Evolutionary conservation across 2,113 vertebrate genomes (phyloP).

Genomic region (Cichladusa arquata): DNA sequence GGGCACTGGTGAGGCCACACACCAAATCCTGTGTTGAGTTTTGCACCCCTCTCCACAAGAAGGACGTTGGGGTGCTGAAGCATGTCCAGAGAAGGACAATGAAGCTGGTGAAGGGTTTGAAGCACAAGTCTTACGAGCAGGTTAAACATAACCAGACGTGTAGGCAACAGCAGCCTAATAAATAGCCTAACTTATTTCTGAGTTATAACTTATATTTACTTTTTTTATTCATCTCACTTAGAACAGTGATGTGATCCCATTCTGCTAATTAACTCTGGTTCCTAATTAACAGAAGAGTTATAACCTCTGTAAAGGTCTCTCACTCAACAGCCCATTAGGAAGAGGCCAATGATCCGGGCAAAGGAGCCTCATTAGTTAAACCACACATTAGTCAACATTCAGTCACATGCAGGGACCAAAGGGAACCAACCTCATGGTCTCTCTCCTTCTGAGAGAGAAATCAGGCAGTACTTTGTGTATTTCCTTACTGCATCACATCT

Average conservation of each 20-base stretch:
- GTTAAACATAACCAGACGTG: background rate
- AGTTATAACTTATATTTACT: background rate
- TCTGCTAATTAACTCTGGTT: conserved; percentile 27
- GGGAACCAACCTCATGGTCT: background rate
- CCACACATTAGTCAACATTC: background rate
- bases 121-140: background rate
- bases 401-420: background rate
- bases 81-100: background rate
- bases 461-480: background rate
- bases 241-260: background rate
- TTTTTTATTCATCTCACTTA: background rate
- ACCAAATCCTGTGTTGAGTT: background rate
- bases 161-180: conserved; percentile 31
- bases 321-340: background rate
- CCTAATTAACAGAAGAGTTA: conserved; percentile 13
- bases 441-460: background rate
- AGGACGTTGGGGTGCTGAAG: background rate
- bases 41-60: background rate
- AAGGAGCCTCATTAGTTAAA: background rate
- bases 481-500: background rate
- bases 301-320: background rate
- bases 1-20: background rate
- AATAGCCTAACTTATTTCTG: background rate
- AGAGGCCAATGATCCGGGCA: background rate
- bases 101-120: background rate